Evolutionary conservation across 2,888 invertebrate genomes (phyloP).

Genomic region (Loripinus fragilis): DNA sequence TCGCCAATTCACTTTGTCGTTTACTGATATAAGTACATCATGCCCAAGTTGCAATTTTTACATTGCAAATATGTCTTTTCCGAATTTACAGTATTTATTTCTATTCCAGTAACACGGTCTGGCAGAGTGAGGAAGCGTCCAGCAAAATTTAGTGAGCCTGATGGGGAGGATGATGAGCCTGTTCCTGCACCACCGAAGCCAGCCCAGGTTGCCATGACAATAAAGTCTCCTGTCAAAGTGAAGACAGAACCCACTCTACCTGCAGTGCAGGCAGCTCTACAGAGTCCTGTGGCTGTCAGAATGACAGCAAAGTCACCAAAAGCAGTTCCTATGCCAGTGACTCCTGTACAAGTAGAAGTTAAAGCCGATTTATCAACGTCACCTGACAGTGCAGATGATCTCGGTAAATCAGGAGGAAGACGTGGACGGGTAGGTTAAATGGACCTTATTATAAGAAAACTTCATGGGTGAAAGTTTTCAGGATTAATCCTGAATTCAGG

Average conservation of each 20-base stretch:
- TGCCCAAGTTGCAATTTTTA: too few relatives aligned
- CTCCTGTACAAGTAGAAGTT: slow-evolving; percentile 28
- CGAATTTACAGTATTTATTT: too few relatives aligned
- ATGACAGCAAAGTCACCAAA: slow-evolving; percentile 14
- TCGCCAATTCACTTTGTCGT: too few relatives aligned
- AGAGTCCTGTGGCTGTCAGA: background rate
- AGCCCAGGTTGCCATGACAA: background rate
- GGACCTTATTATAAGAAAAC: too few relatives aligned
- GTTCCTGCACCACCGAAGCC: background rate
- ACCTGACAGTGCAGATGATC: slow-evolving; percentile 35
- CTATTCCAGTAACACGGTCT: slow-evolving; percentile 60
- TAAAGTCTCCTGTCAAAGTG: background rate
- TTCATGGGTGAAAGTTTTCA: too few relatives aligned
- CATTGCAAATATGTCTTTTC: too few relatives aligned
- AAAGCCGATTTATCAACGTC: slow-evolving; percentile 16
- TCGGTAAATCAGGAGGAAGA: slow-evolving; percentile 21
- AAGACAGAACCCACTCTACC: background rate
- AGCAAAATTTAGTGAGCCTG: slow-evolving; percentile 63
- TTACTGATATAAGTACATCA: too few relatives aligned
- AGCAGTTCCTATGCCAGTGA: slow-evolving; percentile 18
- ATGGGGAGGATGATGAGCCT: slow-evolving; percentile 24
- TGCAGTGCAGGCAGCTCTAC: background rate
- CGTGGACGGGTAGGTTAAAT: slow-evolving; percentile 48
- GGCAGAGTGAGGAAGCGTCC: slow-evolving; percentile 67
- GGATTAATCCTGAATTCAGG: too few relatives aligned